Base-by-base conservation (phyloP, 2,888 invertebrate species). In the Lasioglossum oenotherae region DNA sequence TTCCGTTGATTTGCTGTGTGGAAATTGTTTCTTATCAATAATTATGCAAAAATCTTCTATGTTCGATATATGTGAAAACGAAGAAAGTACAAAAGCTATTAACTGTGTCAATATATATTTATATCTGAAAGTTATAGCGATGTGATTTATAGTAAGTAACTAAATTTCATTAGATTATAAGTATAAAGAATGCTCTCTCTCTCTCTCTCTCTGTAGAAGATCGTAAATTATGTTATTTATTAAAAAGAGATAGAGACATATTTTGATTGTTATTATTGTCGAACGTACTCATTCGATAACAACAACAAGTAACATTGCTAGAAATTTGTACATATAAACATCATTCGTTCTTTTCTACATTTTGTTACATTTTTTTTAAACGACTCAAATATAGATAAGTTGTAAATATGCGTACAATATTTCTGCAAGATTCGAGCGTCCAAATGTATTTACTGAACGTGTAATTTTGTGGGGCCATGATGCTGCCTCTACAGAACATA, bases 311-410 rank as follows among this genome's bases (percentile, higher is more conserved):
- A 85, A 82, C 88, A 89, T 84, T 82, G 60, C 79, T 90, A 85
- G 78, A 87, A 87, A 78, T 89, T 91, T 93, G 92, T 92, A 93
- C 84, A 93, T 92, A 44, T 44, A 44, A 91, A 85, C 87, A 88
- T 92, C 87, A 89, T 93, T 92, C 92, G 90, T 92, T 92, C 93
- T 93, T 93, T 93, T 93, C 93, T 94, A 93, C 93, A 92, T 93
- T 94, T 93, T 93, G 93, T 93, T 93, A 93, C 92, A 90, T 90
- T 92, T 90, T 91, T 88, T 91, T 93, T 91, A 87, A 92, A 87
- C 84, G 87, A 89, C 82, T 87, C 72, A 79, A 44, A 80, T 87
- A 89, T 86, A 88, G 82, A 87, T 88, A 88, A 89, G 85, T 88
- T 91, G 89, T 90, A 92, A 89, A 92, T 90, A 90, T 81, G 78